Conservation (phyloP, 2,113 vertebrate genomes). For the Nannospalax galili region DNA sequence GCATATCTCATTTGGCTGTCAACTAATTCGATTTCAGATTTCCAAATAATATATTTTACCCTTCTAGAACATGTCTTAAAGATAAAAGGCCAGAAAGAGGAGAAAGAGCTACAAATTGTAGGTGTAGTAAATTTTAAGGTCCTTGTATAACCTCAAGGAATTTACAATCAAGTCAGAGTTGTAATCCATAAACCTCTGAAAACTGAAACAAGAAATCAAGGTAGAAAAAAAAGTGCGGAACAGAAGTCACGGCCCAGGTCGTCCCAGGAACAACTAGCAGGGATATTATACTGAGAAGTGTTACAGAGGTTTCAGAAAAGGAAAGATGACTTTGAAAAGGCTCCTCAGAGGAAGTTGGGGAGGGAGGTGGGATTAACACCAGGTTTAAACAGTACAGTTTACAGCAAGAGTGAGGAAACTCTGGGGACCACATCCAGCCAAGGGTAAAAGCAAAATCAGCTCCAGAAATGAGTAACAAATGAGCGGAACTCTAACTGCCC, state of each 20-base stretch:
- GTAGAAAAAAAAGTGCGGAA: conserved; percentile 55
- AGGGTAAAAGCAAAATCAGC: neutral
- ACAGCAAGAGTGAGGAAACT: too few relatives aligned
- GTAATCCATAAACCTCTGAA: conserved; percentile 39
- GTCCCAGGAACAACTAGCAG: neutral
- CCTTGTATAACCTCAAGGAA: neutral
- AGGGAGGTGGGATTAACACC: neutral
- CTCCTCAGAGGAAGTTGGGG: neutral
- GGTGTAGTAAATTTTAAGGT: neutral
- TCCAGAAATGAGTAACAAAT: neutral
- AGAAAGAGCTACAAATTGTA: conserved; percentile 7
- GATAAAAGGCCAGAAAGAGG: neutral
- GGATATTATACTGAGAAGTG: neutral
- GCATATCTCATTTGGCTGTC: neutral
- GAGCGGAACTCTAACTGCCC: neutral
- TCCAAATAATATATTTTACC: neutral
- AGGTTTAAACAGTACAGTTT: neutral
- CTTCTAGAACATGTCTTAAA: neutral
- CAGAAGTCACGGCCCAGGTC: neutral
- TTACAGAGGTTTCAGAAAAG: neutral
- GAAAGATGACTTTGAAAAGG: neutral
- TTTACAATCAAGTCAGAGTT: conserved; percentile 45
- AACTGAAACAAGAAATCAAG: conserved; percentile 53
- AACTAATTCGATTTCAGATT: conserved; percentile 1
- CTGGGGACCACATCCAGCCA: neutral